Percentiles rank a stretch among this genome's conserved stretches.
phyloP scores from a whole-genome alignment of 2,797 vertebrate species.

The Intellagama lesueurii region DNA sequence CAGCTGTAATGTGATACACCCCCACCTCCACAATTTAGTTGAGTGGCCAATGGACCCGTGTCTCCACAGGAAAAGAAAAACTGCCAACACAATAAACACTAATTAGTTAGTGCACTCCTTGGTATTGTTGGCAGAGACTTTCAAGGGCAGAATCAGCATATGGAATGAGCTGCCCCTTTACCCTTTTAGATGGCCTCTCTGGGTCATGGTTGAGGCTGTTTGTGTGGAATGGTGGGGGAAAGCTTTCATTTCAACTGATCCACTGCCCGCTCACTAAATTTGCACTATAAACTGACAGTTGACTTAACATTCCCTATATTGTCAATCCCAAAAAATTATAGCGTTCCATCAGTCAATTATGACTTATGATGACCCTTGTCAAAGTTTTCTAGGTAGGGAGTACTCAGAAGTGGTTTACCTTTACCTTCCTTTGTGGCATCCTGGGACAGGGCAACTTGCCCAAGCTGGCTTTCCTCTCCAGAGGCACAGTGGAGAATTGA shows the following conservation, averaged over 20 bases:
- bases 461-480: no score
- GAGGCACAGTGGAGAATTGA: no score
- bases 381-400: no score
- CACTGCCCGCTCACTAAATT: no score
- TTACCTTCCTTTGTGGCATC: no score
- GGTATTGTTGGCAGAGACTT: neutral
- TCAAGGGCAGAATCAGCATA: neutral
- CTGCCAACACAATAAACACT: slow-evolving; percentile 7
- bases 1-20: neutral
- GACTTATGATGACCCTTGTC: no score
- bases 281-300: slow-evolving; percentile 3
- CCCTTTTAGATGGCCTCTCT: no score
- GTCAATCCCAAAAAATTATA: neutral
- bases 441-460: no score
- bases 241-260: neutral
- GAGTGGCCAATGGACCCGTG: neutral
- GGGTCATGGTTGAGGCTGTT: neutral
- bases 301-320: neutral
- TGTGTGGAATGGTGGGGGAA: neutral
- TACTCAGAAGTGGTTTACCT: no score
- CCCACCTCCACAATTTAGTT: neutral
- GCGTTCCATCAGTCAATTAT: no score
- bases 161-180: neutral
- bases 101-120: neutral
- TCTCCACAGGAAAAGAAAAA: neutral